Base-by-base conservation (phyloP, 2,113 vertebrate species). In the Poeciliopsis turrubarensis region DNA sequence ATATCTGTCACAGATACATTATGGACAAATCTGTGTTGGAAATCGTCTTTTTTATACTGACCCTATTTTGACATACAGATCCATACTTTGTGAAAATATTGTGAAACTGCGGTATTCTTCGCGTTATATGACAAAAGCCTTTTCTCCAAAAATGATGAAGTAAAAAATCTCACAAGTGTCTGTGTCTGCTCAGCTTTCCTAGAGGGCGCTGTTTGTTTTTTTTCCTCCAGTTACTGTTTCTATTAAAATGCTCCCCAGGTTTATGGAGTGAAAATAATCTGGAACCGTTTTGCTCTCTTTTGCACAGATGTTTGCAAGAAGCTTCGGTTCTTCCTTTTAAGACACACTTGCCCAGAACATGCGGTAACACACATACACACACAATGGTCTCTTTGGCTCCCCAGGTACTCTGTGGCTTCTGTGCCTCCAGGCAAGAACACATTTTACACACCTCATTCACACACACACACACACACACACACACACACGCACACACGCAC, bases 351-450 rank as follows among this genome's bases (percentile, higher is more conserved):
- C 62, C 71, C 47, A 72, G 51, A 57, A 7, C 51, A 57, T n/a
- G 25, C 25, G 1, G 51, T 57, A 57, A 57, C 25, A 57, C 76
- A 76, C 65, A 66, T 61, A 73, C 60, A 37, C 39, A 60, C 14
- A 79, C 67, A 91, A 89, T 91, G 95, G 95, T 96, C 95, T 96
- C 92, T 86, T 95, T 89, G 95, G 95, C 94, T 96, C 95, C 95
- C 95, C 93, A 90, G 95, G 95, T 94, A 92, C 94, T 92, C 81
- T 82, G 92, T 60, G 81, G 86, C 65, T 82, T 85, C 19, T 70
- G 31, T 61, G 68, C 60, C 73, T 88, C 54, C 72, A 90, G 54
- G 57, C 79, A 76, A 57, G 68, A 54, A 60, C 47, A 70, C 26
- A 41, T 14, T 75, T 70, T 70, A 26, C 47, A 29, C 30, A 79